Evolutionary conservation across 2,888 invertebrate genomes (phyloP), one percentile per base, ranked within the genome.

Genomic region (Phytoseiulus persimilis): DNA sequence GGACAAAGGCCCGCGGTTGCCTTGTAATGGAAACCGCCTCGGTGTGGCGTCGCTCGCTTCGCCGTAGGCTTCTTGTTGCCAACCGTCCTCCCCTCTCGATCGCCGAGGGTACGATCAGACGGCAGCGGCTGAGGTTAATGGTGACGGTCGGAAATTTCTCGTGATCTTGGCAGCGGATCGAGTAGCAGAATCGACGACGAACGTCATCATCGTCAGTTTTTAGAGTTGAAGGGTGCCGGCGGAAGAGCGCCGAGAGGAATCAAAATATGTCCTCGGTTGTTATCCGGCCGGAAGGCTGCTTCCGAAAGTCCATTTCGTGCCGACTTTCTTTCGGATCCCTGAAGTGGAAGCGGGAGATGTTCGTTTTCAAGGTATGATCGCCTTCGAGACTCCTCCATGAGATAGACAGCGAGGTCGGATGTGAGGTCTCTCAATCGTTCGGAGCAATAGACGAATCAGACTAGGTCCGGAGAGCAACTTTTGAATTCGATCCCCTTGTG

Each of bases 11-110:
- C 65, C 18, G 65, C 28, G 65, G 65, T 65, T 65, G 65, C 23
- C 65, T 65, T 65, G 65, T 65, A 65, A 65, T 65, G 65, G 65
- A 65, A 65, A 65, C 65, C 65, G 65, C 65, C 65, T 65, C 65
- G 65, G 65, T 65, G 23, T 28, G 65, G 65, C 65, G 46, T 46
- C 9, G 14, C 46, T 46, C 46, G 46, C 46, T 14, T 28, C 28
- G 5, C 28, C 65, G 14, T 28, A 28, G 65, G 11, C 65, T 14
- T 28, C 65, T 65, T 28, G 65, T 65, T 65, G 65, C 65, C 14
- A 28, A 65, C 23, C 65, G 65, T 65, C 65, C 65, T 65, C 65
- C 65, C 65, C 65, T 65, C 18, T 65, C 65, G 65, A 65, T 18
- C 9, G 18, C 5, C 65, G 65, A 65, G 2, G 65, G 65, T 6